Evolutionary conservation across 2,113 vertebrate genomes (phyloP), one percentile per base, ranked within the genome.

Genomic region (Otis tarda): DNA sequence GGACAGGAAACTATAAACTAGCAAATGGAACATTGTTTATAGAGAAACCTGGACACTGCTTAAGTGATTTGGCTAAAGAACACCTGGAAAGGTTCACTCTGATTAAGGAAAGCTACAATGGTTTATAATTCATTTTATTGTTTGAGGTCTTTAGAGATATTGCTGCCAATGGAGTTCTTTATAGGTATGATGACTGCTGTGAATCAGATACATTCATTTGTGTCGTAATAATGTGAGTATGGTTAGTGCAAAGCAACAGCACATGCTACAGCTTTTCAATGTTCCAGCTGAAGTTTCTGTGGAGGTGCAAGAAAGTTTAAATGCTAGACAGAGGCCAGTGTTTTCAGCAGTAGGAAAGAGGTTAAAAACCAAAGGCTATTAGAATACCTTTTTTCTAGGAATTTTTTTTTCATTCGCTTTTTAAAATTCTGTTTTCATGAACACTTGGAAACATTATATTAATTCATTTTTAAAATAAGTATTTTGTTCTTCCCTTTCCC

Each of bases 1-100:
- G 60, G 83, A 87, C 86, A 96, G 83, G 74, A 97, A 96, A 83
- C 52, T 68, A 59, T 91, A 93, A 87, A 93, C 82, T 41, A 94
- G 76, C 79, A 96, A 96, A 97, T 92, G 84, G 95, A 95, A 89
- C 67, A 59, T 73, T 95, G 92, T 94, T 96, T 97, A 63, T 90
- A 87, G 87, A 95, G 65, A 90, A 91, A 94, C 47, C n/a, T 95
- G 70, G 70, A 80, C 75, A 60, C 39, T 75, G n/a, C 91, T 94
- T 61, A 90, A 96, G 90, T 94, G 90, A 79, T 93, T 75, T 87
- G 59, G 89, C 76, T 90, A 52, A 83, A 85, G 76, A 90, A 94
- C 82, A 97, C 90, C 89, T 97, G 96, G 94, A 91, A 82, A 78
- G 9, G 50, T 93, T 95, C 70, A 39, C 15, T 69, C 35, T 73